Evolutionary conservation across 1,140 invertebrate genomes (phyloP).

Genomic region (Acromyrmex charruanus): DNA sequence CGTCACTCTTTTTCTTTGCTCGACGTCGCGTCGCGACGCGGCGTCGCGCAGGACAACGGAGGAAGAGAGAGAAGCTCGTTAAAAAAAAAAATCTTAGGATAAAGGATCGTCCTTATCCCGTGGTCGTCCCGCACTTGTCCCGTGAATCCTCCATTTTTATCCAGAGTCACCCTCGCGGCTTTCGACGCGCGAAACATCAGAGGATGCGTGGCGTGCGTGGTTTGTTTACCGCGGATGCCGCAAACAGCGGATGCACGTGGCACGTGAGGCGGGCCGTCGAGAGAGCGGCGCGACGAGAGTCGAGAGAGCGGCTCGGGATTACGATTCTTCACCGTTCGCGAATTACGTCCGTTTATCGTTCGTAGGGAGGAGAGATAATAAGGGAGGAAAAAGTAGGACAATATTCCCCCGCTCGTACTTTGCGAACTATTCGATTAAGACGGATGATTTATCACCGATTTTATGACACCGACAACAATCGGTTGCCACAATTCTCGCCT

Average conservation of each 20-base stretch:
- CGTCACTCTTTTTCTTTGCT: constrained; percentile 75
- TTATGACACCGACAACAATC: background rate
- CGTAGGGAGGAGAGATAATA: background rate
- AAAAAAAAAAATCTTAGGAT: constrained; percentile 26
- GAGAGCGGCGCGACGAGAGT: background rate
- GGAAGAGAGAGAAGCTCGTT: background rate
- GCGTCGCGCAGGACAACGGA: constrained; percentile 71
- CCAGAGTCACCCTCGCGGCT: background rate
- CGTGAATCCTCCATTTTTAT: background rate
- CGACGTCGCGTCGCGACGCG: constrained; percentile 68
- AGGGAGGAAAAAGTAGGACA: background rate
- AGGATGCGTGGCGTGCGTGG: background rate
- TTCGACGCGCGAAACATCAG: constrained; percentile 8
- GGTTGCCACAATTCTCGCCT: constrained; percentile 7
- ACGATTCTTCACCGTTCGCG: background rate
- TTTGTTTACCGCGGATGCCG: constrained; percentile 42
- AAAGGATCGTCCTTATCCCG: constrained; percentile 6
- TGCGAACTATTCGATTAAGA: background rate
- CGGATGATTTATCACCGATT: background rate
- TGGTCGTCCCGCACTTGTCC: background rate
- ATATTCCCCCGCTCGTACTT: background rate
- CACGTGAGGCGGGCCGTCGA: background rate
- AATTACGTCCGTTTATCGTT: background rate
- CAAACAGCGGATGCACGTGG: constrained; percentile 40
- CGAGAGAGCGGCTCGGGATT: background rate